These are phyloP conservation scores for Brachionichthys hirsutus DNA, from an alignment of 2,113 vertebrate species.

Conservation along the genomic window DNA sequence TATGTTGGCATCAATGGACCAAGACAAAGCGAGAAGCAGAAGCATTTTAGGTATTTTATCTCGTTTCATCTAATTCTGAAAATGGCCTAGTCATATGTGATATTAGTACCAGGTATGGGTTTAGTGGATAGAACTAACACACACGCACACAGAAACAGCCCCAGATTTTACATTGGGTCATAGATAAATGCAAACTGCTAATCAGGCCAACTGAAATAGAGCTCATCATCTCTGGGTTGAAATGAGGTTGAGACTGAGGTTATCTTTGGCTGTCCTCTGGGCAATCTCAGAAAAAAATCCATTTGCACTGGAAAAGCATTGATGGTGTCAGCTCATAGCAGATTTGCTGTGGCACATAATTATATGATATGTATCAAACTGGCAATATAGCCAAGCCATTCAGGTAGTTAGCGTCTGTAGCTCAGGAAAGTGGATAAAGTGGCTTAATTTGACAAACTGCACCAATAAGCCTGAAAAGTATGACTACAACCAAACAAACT, in stretches of 20 bases:
- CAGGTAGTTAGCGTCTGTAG: constrained; percentile 20
- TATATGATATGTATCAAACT: constrained; percentile 39
- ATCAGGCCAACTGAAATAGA: constrained; percentile 74
- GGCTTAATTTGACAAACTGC: constrained; percentile 30
- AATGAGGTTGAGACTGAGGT: constrained; percentile 68
- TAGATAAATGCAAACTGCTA: constrained; percentile 60
- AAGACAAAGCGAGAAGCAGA: no score
- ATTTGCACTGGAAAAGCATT: constrained; percentile 33
- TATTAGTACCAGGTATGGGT: no score
- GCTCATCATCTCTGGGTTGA: constrained; percentile 66
- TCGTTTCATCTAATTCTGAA: no score
- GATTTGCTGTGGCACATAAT: constrained; percentile 34
- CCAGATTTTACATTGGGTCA: constrained; percentile 51
- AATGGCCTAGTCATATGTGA: no score
- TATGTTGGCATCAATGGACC: no score
- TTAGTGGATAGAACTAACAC: constrained; percentile 2
- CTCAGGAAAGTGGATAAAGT: constrained; percentile 15
- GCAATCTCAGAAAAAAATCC: constrained; percentile 51
- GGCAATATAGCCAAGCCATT: constrained; percentile 17
- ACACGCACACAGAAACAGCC: constrained; percentile 12
- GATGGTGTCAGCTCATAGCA: constrained; percentile 36
- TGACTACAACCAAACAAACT: not conserved
- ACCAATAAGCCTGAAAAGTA: constrained; percentile 3
- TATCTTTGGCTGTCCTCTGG: constrained; percentile 64
- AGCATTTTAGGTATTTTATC: no score